Conservation (phyloP, 2,888 invertebrate genomes). For the Agonopterix alstromeriana region DNA sequence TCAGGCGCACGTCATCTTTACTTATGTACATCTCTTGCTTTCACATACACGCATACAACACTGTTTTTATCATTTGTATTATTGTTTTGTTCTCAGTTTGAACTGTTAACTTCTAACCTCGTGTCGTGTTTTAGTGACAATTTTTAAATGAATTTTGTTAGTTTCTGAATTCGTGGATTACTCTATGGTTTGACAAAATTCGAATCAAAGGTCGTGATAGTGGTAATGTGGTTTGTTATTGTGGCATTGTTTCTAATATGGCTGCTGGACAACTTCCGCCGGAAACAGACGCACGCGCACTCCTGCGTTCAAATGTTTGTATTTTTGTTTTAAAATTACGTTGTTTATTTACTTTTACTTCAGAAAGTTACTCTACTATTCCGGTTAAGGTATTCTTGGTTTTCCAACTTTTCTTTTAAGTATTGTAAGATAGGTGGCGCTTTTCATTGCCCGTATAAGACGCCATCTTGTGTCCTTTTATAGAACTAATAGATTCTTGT, state of each 20-base stretch:
- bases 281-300: conserved; percentile 48
- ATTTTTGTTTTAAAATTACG: conserved; percentile 18
- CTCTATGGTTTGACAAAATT: conserved; percentile 20
- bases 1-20: conserved; percentile 26
- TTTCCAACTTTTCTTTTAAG: not conserved
- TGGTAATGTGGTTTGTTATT: conserved; percentile 61
- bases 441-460: conserved; percentile 2
- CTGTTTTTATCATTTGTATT: not conserved
- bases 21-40: conserved; percentile 34
- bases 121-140: too few relatives aligned
- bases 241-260: conserved; percentile 63
- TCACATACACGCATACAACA: conserved; percentile 31
- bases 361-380: not conserved
- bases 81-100: not conserved
- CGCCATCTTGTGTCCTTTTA: conserved; percentile 3
- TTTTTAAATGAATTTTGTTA: not conserved
- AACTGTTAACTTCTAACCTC: too few relatives aligned
- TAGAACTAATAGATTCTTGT: conserved; percentile 3
- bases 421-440: conserved; percentile 3
- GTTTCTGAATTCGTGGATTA: not conserved
- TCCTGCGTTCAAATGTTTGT: conserved; percentile 63
- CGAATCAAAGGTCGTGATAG: conserved; percentile 19
- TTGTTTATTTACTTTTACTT: not conserved
- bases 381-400: not conserved
- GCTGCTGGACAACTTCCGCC: conserved; percentile 59